Evolutionary conservation across 2,797 vertebrate genomes (phyloP).

Genomic region (Masticophis lateralis): DNA sequence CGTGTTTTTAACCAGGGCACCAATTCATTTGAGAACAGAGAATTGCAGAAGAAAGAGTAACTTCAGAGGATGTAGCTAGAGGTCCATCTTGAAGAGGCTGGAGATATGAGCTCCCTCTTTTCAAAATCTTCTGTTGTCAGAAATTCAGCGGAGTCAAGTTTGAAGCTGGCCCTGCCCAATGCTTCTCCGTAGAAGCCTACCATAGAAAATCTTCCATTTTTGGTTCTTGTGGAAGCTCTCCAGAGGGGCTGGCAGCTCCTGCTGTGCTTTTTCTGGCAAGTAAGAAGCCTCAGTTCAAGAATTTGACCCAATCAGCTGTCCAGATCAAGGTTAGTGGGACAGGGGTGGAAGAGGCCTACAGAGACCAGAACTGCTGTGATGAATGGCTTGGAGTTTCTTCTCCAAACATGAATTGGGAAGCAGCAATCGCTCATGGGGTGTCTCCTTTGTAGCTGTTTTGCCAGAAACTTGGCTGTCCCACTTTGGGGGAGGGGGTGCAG

Average conservation of each 20-base stretch:
- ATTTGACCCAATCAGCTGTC: neutral
- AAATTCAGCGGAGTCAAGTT: neutral
- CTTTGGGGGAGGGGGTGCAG: neutral
- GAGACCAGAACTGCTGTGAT: neutral
- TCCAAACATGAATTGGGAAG: neutral
- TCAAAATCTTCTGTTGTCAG: neutral
- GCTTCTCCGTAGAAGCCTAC: neutral
- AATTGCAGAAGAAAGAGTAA: neutral
- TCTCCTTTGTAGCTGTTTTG: neutral
- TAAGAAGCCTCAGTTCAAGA: neutral
- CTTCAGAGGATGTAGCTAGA: neutral
- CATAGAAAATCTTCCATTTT: neutral
- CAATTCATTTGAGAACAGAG: neutral
- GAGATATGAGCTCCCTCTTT: neutral
- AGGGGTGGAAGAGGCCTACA: neutral
- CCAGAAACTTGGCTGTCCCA: neutral
- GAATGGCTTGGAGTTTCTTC: neutral
- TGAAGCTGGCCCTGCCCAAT: neutral
- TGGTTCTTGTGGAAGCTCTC: neutral
- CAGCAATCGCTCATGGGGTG: neutral
- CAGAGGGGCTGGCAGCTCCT: neutral
- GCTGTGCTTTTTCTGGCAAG: neutral
- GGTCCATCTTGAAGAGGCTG: neutral
- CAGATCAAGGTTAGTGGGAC: neutral
- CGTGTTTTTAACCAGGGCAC: neutral